These are phyloP conservation scores for Sebastes itinus DNA, from an alignment of 2,797 vertebrate species.

Conservation along the genomic window DNA sequence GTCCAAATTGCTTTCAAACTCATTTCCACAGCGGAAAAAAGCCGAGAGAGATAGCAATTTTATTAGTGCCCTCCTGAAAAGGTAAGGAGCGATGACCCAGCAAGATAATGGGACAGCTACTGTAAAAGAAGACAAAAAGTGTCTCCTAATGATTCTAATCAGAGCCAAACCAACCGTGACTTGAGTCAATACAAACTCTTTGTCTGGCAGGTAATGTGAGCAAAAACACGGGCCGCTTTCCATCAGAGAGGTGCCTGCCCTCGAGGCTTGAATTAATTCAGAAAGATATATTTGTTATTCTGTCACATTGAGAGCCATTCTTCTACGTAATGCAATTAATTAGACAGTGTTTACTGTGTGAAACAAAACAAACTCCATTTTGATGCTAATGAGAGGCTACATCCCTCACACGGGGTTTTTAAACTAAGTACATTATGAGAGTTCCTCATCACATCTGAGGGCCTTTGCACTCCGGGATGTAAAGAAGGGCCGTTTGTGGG, in stretches of 20 bases:
- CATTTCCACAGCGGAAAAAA: conserved; percentile 77
- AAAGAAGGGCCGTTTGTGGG: not conserved
- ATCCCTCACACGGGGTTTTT: conserved; percentile 44
- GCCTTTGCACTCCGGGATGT: not conserved
- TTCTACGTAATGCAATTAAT: conserved; percentile 68
- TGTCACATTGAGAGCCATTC: conserved; percentile 55
- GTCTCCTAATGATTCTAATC: conserved; percentile 49
- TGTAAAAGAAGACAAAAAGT: conserved; percentile 58
- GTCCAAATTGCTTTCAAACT: conserved; percentile 84
- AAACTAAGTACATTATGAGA: conserved; percentile 41
- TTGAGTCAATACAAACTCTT: conserved; percentile 40
- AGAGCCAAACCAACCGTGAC: conserved; percentile 29
- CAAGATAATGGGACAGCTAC: conserved; percentile 63
- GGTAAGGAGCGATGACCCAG: conserved; percentile 69
- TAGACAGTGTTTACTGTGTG: conserved; percentile 61
- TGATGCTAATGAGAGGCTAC: conserved; percentile 62
- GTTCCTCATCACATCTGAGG: conserved; percentile 26
- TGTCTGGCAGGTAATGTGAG: conserved; percentile 44
- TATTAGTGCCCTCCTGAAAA: conserved; percentile 75
- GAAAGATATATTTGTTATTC: conserved; percentile 63
- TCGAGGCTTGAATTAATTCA: conserved; percentile 54
- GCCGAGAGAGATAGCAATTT: conserved; percentile 72
- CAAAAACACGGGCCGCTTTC: conserved; percentile 31
- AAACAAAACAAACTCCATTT: conserved; percentile 68
- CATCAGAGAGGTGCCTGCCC: conserved; percentile 30